These are phyloP conservation scores for Aphelenchoides fujianensis DNA, from an alignment of 1,140 invertebrate species.

Conservation along the genomic window DNA sequence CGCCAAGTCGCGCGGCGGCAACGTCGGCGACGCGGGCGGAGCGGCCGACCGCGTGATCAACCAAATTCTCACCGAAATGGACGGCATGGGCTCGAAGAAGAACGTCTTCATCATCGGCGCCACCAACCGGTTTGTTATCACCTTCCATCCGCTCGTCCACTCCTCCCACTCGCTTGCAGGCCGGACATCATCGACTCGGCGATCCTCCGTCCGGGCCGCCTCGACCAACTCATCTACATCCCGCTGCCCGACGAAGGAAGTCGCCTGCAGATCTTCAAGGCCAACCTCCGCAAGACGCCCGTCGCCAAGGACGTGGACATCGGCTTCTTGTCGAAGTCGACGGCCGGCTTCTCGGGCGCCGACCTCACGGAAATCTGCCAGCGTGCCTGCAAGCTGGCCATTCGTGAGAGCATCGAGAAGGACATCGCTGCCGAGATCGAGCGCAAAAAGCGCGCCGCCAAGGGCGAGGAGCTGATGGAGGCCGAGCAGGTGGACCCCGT, in stretches of 20 bases:
- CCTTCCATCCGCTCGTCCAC: constrained; percentile 95
- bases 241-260: constrained; percentile 97
- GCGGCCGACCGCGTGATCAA: too few relatives aligned
- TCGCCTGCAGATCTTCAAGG: constrained; percentile 85
- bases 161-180: too few relatives aligned
- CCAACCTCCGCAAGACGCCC: constrained; percentile 93
- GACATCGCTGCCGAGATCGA: constrained; percentile 87
- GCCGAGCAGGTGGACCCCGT: constrained; percentile 72
- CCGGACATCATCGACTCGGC: constrained; percentile 97
- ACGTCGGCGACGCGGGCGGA: constrained; percentile 85
- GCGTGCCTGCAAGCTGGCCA: constrained; percentile 97
- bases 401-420: constrained; percentile 91
- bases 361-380: constrained; percentile 99
- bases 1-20: constrained; percentile 93
- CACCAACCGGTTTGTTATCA: too few relatives aligned
- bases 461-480: too few relatives aligned
- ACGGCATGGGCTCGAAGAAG: constrained; percentile 96
- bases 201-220: constrained; percentile 90
- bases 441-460: constrained; percentile 74
- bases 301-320: constrained; percentile 94
- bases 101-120: constrained; percentile 99
- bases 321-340: constrained; percentile 93
- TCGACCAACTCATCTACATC: constrained; percentile 99
- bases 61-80: constrained; percentile 98
- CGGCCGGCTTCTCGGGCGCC: constrained; percentile 94